phyloP scores from a whole-genome alignment of 2,888 invertebrate genomes.

The Sabatieria punctata region DNA sequence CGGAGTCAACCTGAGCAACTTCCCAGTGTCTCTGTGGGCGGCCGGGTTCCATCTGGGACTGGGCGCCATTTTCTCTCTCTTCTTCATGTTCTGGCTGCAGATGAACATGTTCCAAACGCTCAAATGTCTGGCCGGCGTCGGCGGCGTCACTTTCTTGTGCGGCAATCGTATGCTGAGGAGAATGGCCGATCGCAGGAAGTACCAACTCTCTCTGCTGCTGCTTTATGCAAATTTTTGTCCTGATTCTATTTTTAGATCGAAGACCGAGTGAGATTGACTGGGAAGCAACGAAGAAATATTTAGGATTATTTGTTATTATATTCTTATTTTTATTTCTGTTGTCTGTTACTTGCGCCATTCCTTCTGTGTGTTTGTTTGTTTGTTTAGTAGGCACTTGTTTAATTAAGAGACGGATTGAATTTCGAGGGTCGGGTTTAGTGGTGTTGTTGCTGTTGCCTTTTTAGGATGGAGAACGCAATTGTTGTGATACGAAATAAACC shows the following conservation, averaged over 20 bases:
- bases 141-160: constrained; percentile 70
- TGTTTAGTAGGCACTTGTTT: too few relatives aligned
- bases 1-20: constrained; percentile 65
- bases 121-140: constrained; percentile 67
- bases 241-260: neutral
- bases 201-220: neutral
- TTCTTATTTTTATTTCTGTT: neutral
- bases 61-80: constrained; percentile 35
- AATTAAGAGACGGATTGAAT: too few relatives aligned
- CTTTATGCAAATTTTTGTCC: neutral
- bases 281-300: neutral
- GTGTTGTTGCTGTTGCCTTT: too few relatives aligned
- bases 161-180: constrained; percentile 63
- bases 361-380: neutral
- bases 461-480: too few relatives aligned
- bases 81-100: constrained; percentile 69
- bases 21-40: constrained; percentile 59
- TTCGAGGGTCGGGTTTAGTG: too few relatives aligned
- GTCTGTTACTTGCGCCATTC: neutral
- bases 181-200: constrained; percentile 16
- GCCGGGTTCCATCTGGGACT: constrained; percentile 74
- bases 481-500: too few relatives aligned
- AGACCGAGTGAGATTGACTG: constrained; percentile 1
- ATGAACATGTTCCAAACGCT: constrained; percentile 90
- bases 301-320: neutral